A percentile compares a stretch with the other conserved stretches of the same genome.
phyloP scores from a whole-genome alignment of 2,888 invertebrate genomes.

The Oxystoma pomonae region DNA sequence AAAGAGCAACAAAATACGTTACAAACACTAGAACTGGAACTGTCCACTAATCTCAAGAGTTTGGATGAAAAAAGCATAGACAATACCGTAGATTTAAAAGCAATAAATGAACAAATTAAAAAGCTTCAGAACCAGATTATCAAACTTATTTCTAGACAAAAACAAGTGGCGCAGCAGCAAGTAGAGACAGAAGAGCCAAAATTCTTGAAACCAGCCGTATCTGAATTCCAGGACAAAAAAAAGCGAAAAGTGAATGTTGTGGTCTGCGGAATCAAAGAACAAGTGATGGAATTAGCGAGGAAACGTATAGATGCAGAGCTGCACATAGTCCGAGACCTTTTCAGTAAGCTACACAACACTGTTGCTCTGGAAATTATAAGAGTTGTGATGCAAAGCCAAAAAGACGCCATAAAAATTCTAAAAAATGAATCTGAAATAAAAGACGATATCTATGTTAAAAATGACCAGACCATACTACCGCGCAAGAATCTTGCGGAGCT shows the following conservation, averaged over 20 bases:
- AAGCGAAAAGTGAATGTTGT: background rate
- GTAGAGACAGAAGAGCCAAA: background rate
- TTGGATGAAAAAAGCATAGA: background rate
- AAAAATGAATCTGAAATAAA: background rate
- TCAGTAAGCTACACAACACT: background rate
- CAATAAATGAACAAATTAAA: background rate
- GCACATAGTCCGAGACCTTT: background rate
- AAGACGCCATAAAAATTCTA: background rate
- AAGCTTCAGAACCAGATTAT: background rate
- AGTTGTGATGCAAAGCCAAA: background rate
- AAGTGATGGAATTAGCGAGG: background rate
- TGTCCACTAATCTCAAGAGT: background rate
- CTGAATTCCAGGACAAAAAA: background rate
- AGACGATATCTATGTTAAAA: background rate
- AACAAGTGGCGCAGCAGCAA: background rate
- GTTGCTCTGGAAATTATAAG: background rate
- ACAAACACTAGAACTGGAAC: background rate
- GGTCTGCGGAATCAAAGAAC: background rate
- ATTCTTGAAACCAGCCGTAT: background rate
- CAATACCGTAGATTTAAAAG: background rate
- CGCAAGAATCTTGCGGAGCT: background rate
- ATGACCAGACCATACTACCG: background rate
- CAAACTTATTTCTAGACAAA: background rate
- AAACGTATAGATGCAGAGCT: background rate
- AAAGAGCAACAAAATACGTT: background rate